Conservation (phyloP, 2,113 vertebrate species). For the Micronycteris hirsuta region DNA sequence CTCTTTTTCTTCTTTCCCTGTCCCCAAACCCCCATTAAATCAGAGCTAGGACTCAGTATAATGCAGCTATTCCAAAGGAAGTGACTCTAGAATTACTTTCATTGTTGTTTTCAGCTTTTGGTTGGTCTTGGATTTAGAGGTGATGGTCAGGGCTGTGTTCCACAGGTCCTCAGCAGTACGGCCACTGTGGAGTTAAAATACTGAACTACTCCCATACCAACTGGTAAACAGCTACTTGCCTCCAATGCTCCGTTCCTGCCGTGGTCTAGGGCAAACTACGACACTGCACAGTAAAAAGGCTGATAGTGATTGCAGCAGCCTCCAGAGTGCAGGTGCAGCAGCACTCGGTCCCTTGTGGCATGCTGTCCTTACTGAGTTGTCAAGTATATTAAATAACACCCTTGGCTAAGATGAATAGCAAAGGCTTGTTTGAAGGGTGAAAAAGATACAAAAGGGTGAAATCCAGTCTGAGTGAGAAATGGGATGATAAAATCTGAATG, state of each 20-base stretch:
- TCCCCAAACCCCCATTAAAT: constrained; percentile 24
- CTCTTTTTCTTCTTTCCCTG: constrained; percentile 24
- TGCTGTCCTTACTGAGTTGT: background rate
- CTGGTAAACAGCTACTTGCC: background rate
- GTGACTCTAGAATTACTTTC: constrained; percentile 60
- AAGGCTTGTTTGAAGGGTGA: background rate
- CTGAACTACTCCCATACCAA: background rate
- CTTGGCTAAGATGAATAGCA: background rate
- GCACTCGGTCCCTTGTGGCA: background rate
- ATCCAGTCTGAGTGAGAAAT: background rate
- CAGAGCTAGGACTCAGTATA: constrained; percentile 56
- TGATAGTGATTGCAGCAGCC: background rate
- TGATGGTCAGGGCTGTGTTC: background rate
- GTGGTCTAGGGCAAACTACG: background rate
- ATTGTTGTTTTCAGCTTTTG: constrained; percentile 45
- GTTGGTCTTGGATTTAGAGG: constrained; percentile 4
- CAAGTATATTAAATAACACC: background rate
- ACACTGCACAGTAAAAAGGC: background rate
- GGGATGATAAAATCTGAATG: background rate
- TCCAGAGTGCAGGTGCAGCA: background rate
- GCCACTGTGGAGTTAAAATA: background rate
- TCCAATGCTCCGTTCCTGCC: background rate
- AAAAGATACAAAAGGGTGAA: background rate
- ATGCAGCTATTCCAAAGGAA: constrained; percentile 67
- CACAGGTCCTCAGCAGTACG: background rate